Conservation (phyloP, 2,113 vertebrate genomes). For the Laterallus jamaicensis region DNA sequence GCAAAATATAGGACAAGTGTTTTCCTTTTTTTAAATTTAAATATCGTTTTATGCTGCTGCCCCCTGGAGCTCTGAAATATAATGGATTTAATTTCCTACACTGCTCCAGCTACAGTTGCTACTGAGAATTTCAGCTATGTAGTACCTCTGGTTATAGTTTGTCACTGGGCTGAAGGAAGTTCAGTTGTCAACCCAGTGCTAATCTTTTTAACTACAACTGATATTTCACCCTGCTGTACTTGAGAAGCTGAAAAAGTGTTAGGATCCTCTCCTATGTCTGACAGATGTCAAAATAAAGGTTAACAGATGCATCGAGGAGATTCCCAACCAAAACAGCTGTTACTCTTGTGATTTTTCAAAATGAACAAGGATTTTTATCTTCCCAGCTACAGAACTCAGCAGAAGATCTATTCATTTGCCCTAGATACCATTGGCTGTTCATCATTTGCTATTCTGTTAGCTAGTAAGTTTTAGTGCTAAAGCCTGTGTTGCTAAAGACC, state of each 20-base stretch:
- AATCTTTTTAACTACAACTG: background rate
- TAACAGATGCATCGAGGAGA: background rate
- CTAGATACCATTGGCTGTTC: background rate
- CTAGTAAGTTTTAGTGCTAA: background rate
- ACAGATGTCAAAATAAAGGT: constrained; percentile 15
- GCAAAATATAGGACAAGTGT: background rate
- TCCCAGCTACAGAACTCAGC: background rate
- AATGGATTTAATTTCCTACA: background rate
- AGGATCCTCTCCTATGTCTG: background rate
- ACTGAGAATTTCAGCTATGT: background rate
- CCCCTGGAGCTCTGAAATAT: background rate
- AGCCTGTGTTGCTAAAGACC: background rate
- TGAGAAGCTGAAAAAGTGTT: background rate
- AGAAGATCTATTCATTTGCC: background rate
- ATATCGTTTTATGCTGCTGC: background rate
- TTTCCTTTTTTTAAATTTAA: too few relatives aligned
- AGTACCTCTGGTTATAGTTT: background rate
- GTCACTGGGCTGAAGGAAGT: background rate
- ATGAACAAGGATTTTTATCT: background rate
- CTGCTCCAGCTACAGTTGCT: background rate
- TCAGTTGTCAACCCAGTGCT: background rate
- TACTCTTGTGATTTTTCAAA: background rate
- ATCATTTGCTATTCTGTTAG: background rate
- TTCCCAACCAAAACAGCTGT: background rate
- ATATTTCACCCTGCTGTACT: background rate